Conservation (phyloP, 1,140 invertebrate genomes). For the Ostrea edulis region DNA sequence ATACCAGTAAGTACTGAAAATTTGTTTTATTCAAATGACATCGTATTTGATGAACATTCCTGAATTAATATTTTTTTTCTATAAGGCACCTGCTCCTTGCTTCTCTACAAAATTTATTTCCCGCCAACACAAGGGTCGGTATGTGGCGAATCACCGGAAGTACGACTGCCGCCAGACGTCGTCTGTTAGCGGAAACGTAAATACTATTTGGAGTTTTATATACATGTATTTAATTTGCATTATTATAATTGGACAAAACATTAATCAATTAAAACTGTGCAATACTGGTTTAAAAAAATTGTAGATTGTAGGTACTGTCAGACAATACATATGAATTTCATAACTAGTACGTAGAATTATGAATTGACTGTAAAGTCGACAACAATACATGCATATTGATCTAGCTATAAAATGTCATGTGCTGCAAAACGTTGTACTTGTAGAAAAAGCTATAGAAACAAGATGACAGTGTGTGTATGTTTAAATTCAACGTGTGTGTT, state of each 20-base stretch:
- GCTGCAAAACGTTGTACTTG: background rate
- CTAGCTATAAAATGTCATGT: background rate
- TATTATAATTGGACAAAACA: too few relatives aligned
- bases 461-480: background rate
- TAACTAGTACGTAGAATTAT: background rate
- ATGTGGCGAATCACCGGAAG: slow-evolving; percentile 49
- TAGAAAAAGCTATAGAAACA: background rate
- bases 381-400: background rate
- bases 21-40: background rate
- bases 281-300: background rate
- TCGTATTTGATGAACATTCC: background rate
- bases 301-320: background rate
- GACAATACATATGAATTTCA: background rate
- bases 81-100: slow-evolving; percentile 27
- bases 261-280: too few relatives aligned
- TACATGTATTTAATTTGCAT: too few relatives aligned
- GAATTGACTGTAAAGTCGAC: background rate
- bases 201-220: background rate
- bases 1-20: background rate
- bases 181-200: slow-evolving; percentile 50
- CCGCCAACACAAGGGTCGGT: slow-evolving; percentile 44
- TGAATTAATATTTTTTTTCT: background rate
- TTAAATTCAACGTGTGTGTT: background rate
- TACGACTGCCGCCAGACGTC: slow-evolving; percentile 39
- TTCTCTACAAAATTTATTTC: slow-evolving; percentile 46